Conservation (phyloP, 2,888 invertebrate species). For the Spicauda simplicius region DNA sequence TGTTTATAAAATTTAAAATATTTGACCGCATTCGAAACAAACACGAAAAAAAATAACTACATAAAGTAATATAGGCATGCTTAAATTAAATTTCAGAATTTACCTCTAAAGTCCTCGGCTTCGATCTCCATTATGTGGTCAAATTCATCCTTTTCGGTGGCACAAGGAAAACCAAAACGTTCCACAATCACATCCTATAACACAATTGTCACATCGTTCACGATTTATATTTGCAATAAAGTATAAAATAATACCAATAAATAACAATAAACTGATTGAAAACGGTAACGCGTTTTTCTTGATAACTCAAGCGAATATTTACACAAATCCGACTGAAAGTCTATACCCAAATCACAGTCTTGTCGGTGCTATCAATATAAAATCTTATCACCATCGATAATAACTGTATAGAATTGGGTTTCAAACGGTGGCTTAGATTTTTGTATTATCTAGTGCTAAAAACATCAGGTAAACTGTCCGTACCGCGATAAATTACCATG, state of each 20-base stretch:
- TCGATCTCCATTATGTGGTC: conserved; percentile 48
- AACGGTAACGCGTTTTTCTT: too few relatives aligned
- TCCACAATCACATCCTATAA: conserved; percentile 7
- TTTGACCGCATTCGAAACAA: too few relatives aligned
- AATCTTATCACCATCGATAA: conserved; percentile 26
- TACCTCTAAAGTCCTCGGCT: conserved; percentile 46
- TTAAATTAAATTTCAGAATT: conserved; percentile 2
- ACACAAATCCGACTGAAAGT: background rate
- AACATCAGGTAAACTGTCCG: background rate
- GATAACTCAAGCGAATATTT: conserved; percentile 1
- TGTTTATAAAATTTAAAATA: too few relatives aligned
- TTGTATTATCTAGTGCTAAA: background rate
- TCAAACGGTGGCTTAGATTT: background rate
- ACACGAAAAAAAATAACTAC: too few relatives aligned
- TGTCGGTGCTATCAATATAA: conserved; percentile 4
- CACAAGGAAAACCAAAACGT: conserved; percentile 4
- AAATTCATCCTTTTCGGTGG: conserved; percentile 5
- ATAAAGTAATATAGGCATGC: background rate
- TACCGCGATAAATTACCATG: background rate
- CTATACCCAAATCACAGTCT: conserved; percentile 10
- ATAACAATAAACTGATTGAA: too few relatives aligned
- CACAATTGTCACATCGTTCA: conserved; percentile 10
- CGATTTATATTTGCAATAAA: background rate
- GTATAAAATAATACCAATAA: conserved; percentile 2
- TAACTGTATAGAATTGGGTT: background rate